phyloP scores from a whole-genome alignment of 2,797 vertebrate genomes.

The Trachurus trachurus region DNA sequence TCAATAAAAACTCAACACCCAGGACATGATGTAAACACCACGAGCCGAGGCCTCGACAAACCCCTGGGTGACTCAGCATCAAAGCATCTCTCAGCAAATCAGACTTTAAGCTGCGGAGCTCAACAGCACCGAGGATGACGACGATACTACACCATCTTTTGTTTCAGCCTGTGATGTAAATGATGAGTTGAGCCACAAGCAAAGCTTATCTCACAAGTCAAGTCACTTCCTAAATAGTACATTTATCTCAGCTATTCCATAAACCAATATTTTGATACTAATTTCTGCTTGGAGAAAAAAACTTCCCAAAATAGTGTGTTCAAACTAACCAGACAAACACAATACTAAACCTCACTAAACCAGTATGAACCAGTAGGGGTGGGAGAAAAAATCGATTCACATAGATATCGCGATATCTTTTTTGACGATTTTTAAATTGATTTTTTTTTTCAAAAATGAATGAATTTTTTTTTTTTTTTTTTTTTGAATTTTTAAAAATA shows the following conservation, averaged over 20 bases:
- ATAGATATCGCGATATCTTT: no score
- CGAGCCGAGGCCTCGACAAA: slow-evolving; percentile 33
- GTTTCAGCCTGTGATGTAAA: neutral
- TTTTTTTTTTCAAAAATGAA: no score
- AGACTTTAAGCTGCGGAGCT: slow-evolving; percentile 37
- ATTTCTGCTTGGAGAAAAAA: neutral
- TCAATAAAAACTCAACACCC: slow-evolving; percentile 59
- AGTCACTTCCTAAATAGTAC: neutral
- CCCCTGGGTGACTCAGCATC: slow-evolving; percentile 44
- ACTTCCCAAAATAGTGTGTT: neutral
- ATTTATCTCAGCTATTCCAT: neutral
- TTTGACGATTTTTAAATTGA: no score
- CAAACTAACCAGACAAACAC: neutral
- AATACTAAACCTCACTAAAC: neutral
- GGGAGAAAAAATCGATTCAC: no score
- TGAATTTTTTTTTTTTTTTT: no score
- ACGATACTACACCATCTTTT: slow-evolving; percentile 3
- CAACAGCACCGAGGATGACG: slow-evolving; percentile 16
- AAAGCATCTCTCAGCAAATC: slow-evolving; percentile 39
- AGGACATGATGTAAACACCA: slow-evolving; percentile 60
- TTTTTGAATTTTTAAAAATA: no score
- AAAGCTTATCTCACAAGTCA: no score
- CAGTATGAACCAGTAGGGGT: neutral
- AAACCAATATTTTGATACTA: neutral
- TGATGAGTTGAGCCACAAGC: neutral